phyloP scores from a whole-genome alignment of 2,113 vertebrate species.

The Candoia aspera region DNA sequence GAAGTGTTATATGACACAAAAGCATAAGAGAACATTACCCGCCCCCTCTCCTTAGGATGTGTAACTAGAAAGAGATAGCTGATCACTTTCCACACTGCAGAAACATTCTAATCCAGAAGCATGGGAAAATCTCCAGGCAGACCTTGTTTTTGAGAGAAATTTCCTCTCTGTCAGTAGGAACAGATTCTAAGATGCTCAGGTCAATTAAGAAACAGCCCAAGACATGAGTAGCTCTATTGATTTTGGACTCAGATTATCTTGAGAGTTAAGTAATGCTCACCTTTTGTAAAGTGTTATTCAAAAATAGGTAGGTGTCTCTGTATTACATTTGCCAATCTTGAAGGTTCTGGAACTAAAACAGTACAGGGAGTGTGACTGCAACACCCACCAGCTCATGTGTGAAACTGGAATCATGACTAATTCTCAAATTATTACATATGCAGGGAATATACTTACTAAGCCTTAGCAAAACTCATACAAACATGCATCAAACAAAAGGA shows the following conservation, averaged over 20 bases:
- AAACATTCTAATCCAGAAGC: not conserved
- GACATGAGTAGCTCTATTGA: not conserved
- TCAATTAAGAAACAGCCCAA: not conserved
- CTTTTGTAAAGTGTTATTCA: not conserved
- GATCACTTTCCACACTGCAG: not conserved
- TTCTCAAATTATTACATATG: not conserved
- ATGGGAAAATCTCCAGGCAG: not conserved
- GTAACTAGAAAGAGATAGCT: not conserved
- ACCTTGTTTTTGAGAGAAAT: not conserved
- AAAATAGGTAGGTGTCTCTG: not conserved
- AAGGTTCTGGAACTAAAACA: not conserved
- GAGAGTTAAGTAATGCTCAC: not conserved
- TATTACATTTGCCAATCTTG: not conserved
- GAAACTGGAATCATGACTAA: not conserved
- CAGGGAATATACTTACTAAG: not conserved
- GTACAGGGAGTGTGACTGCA: not conserved
- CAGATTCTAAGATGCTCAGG: not conserved
- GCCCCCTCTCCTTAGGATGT: not conserved
- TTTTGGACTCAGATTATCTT: not conserved
- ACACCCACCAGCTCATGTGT: not conserved
- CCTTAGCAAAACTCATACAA: constrained; percentile 4
- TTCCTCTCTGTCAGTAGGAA: not conserved
- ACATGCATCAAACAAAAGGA: not conserved
- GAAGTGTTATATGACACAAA: not conserved
- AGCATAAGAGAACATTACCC: not conserved